A percentile compares a stretch with the other conserved stretches of the same genome.
phyloP scores from a whole-genome alignment of 2,113 vertebrate genomes.

The Rhizomys pruinosus region DNA sequence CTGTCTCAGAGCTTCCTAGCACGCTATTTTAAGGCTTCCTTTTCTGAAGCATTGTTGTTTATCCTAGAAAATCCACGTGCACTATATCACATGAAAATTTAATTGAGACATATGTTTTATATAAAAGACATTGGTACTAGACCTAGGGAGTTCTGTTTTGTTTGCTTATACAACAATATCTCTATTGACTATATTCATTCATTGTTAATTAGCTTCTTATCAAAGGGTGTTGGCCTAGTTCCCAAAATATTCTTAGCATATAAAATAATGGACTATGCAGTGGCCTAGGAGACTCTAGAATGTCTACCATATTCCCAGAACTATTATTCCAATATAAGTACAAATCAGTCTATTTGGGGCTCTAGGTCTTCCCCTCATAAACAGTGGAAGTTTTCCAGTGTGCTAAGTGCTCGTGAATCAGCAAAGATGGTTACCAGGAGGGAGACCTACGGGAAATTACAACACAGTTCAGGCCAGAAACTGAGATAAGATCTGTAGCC shows the following conservation, averaged over 20 bases:
- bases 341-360: conserved; percentile 49
- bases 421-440: background rate
- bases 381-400: background rate
- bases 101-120: conserved; percentile 61
- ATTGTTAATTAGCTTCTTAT: conserved; percentile 75
- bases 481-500: background rate
- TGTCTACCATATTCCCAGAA: conserved; percentile 52
- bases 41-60: conserved; percentile 51
- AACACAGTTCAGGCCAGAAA: background rate
- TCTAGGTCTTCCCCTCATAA: background rate
- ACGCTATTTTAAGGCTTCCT: conserved; percentile 5
- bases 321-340: conserved; percentile 55
- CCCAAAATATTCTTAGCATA: conserved; percentile 68
- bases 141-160: conserved; percentile 18
- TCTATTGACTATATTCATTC: conserved; percentile 63
- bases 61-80: conserved; percentile 50
- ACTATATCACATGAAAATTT: conserved; percentile 73
- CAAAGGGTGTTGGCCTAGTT: conserved; percentile 58
- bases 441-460: background rate
- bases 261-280: conserved; percentile 62
- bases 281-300: conserved; percentile 32
- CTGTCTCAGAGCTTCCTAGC: conserved; percentile 10
- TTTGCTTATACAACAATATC: conserved; percentile 64
- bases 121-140: conserved; percentile 54
- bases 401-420: background rate